A percentile compares a stretch with the other conserved stretches of the same genome.
Evolutionary conservation across 2,888 invertebrate genomes (phyloP).

Genomic region (Platynereis dumerilii): DNA sequence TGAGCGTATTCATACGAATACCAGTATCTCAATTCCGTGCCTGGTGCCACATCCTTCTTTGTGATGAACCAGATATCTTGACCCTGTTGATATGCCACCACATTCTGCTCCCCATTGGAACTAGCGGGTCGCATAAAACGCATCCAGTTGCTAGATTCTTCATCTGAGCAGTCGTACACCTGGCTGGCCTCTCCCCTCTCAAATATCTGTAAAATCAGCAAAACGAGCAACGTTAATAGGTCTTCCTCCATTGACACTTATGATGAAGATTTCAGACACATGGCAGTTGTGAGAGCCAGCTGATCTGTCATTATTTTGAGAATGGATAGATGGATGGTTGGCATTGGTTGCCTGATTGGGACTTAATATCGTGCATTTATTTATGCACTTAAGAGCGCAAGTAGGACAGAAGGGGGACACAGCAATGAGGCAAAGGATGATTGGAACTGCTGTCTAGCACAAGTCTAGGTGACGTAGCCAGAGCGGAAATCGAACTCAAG

Average conservation of each 20-base stretch:
- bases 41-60: slow-evolving; percentile 68
- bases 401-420: no score
- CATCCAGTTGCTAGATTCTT: slow-evolving; percentile 76
- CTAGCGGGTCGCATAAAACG: slow-evolving; percentile 75
- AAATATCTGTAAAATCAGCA: background rate
- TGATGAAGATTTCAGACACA: background rate
- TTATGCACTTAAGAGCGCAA: no score
- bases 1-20: slow-evolving; percentile 73
- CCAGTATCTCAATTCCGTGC: slow-evolving; percentile 74
- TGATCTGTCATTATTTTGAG: background rate
- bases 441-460: no score
- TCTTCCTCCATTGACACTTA: background rate
- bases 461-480: no score
- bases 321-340: background rate
- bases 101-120: slow-evolving; percentile 72
- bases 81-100: slow-evolving; percentile 71
- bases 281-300: background rate
- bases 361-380: no score
- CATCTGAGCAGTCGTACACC: slow-evolving; percentile 40
- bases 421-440: no score
- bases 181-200: background rate
- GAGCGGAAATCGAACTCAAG: no score
- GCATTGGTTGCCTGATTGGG: no score
- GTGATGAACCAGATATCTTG: slow-evolving; percentile 50
- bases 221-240: background rate